Evolutionary conservation across 2,797 vertebrate species (phyloP), one percentile per base, ranked within the genome.

Genomic region (Scomberomorus guttatus): DNA sequence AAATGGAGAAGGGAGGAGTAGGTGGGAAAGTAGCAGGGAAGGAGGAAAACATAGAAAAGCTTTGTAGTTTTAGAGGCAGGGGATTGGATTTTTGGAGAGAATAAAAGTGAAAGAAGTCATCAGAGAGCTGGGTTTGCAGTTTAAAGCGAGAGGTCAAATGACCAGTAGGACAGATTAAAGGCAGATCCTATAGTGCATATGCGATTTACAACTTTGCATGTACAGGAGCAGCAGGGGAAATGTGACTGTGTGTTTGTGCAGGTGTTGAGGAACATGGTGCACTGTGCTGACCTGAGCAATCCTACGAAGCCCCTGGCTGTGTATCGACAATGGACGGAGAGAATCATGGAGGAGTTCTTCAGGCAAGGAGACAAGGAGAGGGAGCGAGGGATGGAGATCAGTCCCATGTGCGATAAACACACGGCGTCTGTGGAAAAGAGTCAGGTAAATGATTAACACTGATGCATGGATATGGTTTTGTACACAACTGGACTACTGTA

Each of bases 341-440:
- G 98, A 44, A 98, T 99, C 93, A 97, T 99, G 97, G 95, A 97
- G 50, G 98, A 99, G 93, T 99, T 99, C 93, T 99, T 97, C 95
- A 93, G 96, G 72, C 98, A 99, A 91, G 98, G 98, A 0, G 98
- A 99, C 92, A 96, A 96, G 39, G 97, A 99, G 59, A 91, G 97
- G 0, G 97, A 98, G 84, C 93, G 97, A 2, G 97, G 97, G 63
- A 97, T 98, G 97, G 97, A 98, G 92, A 98, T 99, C 92, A 98
- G 97, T 80, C 97, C 98, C 84, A 99, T 99, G 98, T 99, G 98
- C 0, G 97, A 99, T 82, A 98, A 98, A 90, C 97, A 98, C 93
- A 98, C 97, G 0, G 97, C 98, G 12, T 98, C 97, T 0, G 97
- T 99, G 80, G 98, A 99, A 83, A 98, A 97, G 90, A 98, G 97